Evolutionary conservation across 2,797 vertebrate species (phyloP), one percentile per base, ranked within the genome.

Genomic region (Synanceia verrucosa): DNA sequence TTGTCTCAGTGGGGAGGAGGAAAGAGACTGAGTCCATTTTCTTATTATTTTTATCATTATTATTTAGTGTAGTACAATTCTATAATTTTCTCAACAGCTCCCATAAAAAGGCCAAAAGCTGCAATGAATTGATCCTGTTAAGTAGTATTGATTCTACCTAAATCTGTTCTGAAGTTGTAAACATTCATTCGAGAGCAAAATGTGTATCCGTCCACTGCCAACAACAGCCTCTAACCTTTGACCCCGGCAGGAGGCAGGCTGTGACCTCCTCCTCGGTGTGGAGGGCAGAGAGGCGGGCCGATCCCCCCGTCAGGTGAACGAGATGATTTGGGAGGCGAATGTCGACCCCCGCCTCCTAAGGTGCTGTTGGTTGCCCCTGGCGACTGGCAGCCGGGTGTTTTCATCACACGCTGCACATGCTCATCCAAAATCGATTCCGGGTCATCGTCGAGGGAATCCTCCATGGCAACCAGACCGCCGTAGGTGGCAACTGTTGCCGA

Each of bases 341-440:
- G 94, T 5, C 95, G 95, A 41, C 95, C 96, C 0, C 88, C 87
- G 76, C 85, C 90, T 46, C 89, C 90, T 85, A 87, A 86, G 89
- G 85, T 89, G 89, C 81, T 83, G 72, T 92, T 91, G 46, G 88
- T 81, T 68, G 96, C 95, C 23, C 96, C 96, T 0, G 97, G 96
- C 0, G 97, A 99, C 75, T 97, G 96, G 90, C 97, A 97, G 73
- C 96, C 97, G 0, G 97, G 96, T 0, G 97, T 99, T 81, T 96
- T 96, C 96, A 98, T 96, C 76, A 98, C 97, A 0, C 97, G 94
- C 76, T 97, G 96, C 11, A 97, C 96, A 0, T 97, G 97, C 26
- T 98, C 96, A 0, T 98, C 97, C 26, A 98, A 92, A 82, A 99
- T 98, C 77, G 95, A 96, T 79, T 99, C 96, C 0, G 97, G 97